Base-by-base conservation (phyloP, 1,140 invertebrate species). In the Whitmania pigra region DNA sequence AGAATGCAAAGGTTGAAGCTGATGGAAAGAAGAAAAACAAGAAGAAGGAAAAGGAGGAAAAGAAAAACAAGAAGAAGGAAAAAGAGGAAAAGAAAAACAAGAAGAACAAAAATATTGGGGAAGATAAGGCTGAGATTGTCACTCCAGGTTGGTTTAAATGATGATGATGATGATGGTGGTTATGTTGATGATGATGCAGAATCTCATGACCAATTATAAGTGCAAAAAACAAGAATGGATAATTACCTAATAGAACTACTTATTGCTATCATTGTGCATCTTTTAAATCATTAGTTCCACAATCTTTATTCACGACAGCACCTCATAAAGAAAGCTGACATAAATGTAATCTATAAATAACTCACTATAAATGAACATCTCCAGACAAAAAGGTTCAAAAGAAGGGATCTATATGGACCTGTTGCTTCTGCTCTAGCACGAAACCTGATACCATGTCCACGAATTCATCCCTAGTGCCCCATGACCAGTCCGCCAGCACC, bases 161-260 rank as follows among this genome's bases (percentile, higher is more conserved):
- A 60, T 60, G 55, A 60, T 60, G 17, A 60, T 60, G 55, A 60
- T 60, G 55, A 60, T 17, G 55, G 4, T 60, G 55, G 27, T 6
- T 6, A 17, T 60, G 55, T 9, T 63, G 57, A 63, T n/a, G 57
- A 63, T 63, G 57, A 63, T n/a, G 20, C 11, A 25, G 20, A 31
- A 63, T 63, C 22, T 11, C 22, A 18, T 7, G 22, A 63, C 22
- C 29, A 63, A 63, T 63, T 25, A 27, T 63, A n/a, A 18, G 22
- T 13, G 29, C 29, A 63, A 4, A 17, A 1, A 63, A 63, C 22
- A 15, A 17, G 57, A 63, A 63, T 63, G 29, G 4, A n/a, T 63
- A 13, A 63, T 25, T 31, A 63, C 20, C 11, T 2, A 63, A 63
- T 31, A 1, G 11, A 25, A 63, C 29, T 63, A 13, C 18, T 63